Evolutionary conservation across 2,113 vertebrate genomes (phyloP).

Genomic region (Gila orcuttii): DNA sequence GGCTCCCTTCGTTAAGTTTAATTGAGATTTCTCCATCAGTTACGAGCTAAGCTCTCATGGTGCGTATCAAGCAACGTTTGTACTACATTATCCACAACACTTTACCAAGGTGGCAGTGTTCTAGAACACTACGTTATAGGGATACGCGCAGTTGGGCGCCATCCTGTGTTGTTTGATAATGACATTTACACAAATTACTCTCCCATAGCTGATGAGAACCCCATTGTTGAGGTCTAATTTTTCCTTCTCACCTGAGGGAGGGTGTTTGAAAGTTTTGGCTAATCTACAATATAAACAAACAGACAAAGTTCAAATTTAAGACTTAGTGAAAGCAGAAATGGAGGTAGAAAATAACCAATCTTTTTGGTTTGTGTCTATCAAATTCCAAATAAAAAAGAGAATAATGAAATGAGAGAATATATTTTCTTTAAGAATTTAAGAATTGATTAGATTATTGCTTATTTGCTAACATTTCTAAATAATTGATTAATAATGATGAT

Average conservation of each 20-base stretch:
- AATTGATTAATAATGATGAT: too few species aligned
- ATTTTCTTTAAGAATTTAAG: neutral
- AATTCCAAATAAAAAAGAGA: neutral
- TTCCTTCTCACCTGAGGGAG: slow-evolving; percentile 2
- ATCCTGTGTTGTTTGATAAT: neutral
- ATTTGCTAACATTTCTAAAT: too few species aligned
- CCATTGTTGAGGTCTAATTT: slow-evolving; percentile 2
- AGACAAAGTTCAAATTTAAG: neutral
- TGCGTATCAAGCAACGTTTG: neutral
- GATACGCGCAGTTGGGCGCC: neutral
- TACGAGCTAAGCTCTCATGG: neutral
- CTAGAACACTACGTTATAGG: slow-evolving; percentile 22
- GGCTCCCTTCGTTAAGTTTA: slow-evolving; percentile 42
- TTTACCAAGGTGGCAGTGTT: neutral
- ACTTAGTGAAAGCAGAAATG: neutral
- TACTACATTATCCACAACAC: slow-evolving; percentile 12
- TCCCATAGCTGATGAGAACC: neutral
- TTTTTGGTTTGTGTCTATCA: too few species aligned
- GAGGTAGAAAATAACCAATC: too few species aligned
- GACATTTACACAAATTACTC: neutral
- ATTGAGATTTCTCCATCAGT: slow-evolving; percentile 42
- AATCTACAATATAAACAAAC: slow-evolving; percentile 19
- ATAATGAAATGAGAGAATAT: neutral
- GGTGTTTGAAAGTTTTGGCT: slow-evolving; percentile 12
- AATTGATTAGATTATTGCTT: neutral